Conservation (phyloP, 1,140 invertebrate genomes). For the Anoplolepis gracilipes region DNA sequence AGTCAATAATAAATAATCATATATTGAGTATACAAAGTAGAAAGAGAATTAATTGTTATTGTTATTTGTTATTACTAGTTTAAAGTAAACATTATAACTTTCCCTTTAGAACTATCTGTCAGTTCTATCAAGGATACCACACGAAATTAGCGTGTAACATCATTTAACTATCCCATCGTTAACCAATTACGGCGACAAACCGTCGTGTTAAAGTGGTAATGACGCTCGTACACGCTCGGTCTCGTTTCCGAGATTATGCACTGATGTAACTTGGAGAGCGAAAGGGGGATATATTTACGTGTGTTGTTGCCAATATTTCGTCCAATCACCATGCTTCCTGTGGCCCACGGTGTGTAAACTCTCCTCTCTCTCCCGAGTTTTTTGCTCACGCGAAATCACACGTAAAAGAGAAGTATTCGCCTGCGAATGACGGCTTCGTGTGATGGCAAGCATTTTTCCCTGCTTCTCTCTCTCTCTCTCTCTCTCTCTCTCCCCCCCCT, state of each 20-base stretch:
- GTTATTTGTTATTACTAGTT: conserved; percentile 22
- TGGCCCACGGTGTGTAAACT: conserved; percentile 12
- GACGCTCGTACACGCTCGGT: neutral
- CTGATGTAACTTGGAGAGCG: neutral
- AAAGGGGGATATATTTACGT: conserved; percentile 7
- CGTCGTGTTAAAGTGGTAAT: conserved; percentile 34
- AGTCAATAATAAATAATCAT: neutral
- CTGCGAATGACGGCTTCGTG: conserved; percentile 47
- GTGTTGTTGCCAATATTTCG: conserved; percentile 36
- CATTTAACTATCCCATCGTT: conserved; percentile 43
- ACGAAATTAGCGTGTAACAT: conserved; percentile 30
- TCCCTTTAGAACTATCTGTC: conserved; percentile 6
- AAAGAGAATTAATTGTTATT: conserved; percentile 1
- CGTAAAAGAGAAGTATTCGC: conserved; percentile 34
- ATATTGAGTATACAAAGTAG: neutral
- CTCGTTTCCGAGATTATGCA: conserved; percentile 40
- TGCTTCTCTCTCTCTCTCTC: conserved; percentile 30
- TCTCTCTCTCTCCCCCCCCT: conserved; percentile 12
- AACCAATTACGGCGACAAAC: conserved; percentile 48
- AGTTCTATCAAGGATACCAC: conserved; percentile 2
- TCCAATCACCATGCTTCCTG: conserved; percentile 18
- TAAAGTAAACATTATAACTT: conserved; percentile 25
- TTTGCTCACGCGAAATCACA: conserved; percentile 37
- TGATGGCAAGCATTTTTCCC: conserved; percentile 39
- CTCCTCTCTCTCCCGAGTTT: conserved; percentile 21